These are phyloP conservation scores for Molanna angustata DNA, from an alignment of 2,888 invertebrate genomes.

Conservation along the genomic window DNA sequence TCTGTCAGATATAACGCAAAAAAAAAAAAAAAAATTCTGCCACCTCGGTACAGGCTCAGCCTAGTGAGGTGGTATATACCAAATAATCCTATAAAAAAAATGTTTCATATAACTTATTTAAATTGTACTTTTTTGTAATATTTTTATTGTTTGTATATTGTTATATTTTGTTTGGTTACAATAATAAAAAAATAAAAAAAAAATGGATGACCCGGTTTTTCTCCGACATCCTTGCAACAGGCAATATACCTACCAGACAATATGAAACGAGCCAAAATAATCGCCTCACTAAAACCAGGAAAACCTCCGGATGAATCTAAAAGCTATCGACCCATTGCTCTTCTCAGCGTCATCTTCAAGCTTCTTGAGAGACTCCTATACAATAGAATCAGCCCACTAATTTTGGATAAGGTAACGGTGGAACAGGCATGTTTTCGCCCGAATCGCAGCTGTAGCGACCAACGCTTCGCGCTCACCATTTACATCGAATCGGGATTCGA, in stretches of 20 bases:
- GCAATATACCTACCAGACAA: not conserved
- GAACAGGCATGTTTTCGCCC: not conserved
- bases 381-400: not conserved
- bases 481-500: not conserved
- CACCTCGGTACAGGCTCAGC: too few relatives aligned
- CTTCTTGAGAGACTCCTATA: not conserved
- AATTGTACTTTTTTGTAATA: too few relatives aligned
- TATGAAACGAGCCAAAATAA: constrained; percentile 2
- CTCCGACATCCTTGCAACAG: not conserved
- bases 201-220: not conserved
- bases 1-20: too few relatives aligned
- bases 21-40: too few relatives aligned
- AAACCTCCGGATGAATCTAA: constrained; percentile 3
- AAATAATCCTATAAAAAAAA: too few relatives aligned
- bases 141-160: too few relatives aligned
- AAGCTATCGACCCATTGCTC: constrained; percentile 2
- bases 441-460: not conserved
- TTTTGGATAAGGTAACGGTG: too few relatives aligned
- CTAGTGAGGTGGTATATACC: too few relatives aligned
- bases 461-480: not conserved
- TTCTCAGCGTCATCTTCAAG: not conserved
- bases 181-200: too few relatives aligned
- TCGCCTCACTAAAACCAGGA: not conserved
- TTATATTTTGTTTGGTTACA: too few relatives aligned
- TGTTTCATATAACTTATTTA: too few relatives aligned